A percentile compares a stretch with the other conserved stretches of the same genome.
phyloP scores from a whole-genome alignment of 1,140 invertebrate species.

The Polypedilum vanderplanki region DNA sequence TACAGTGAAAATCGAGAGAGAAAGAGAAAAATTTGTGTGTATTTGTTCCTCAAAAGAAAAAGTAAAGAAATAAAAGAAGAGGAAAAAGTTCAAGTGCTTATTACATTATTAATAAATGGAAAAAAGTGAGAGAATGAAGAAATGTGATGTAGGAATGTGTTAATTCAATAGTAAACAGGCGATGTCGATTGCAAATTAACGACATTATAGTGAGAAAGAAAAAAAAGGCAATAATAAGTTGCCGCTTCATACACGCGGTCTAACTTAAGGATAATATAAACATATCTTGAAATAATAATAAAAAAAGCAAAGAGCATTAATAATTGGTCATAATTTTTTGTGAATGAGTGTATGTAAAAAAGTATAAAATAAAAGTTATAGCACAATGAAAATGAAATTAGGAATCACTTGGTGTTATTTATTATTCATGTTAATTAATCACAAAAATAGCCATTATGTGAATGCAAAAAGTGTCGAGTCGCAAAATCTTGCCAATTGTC shows the following conservation, averaged over 20 bases:
- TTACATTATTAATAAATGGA: conserved; percentile 20
- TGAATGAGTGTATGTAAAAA: background rate
- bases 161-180: background rate
- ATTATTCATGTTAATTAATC: conserved; percentile 28
- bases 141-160: background rate
- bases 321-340: too few relatives aligned
- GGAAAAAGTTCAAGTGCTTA: conserved; percentile 17
- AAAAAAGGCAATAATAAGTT: background rate
- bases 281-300: background rate
- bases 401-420: conserved; percentile 27
- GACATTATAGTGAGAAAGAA: background rate
- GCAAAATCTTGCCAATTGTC: conserved; percentile 21
- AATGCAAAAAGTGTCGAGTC: conserved; percentile 8
- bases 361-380: background rate
- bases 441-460: conserved; percentile 24
- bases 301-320: too few relatives aligned
- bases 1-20: background rate
- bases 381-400: conserved; percentile 24
- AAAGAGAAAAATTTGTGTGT: background rate
- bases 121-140: background rate
- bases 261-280: background rate
- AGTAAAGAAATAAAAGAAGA: background rate
- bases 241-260: background rate
- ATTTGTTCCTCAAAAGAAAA: background rate
- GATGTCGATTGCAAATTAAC: conserved; percentile 24